These are phyloP conservation scores for Cremastinae sp. DNA, from an alignment of 2,888 invertebrate species.

Conservation along the genomic window DNA sequence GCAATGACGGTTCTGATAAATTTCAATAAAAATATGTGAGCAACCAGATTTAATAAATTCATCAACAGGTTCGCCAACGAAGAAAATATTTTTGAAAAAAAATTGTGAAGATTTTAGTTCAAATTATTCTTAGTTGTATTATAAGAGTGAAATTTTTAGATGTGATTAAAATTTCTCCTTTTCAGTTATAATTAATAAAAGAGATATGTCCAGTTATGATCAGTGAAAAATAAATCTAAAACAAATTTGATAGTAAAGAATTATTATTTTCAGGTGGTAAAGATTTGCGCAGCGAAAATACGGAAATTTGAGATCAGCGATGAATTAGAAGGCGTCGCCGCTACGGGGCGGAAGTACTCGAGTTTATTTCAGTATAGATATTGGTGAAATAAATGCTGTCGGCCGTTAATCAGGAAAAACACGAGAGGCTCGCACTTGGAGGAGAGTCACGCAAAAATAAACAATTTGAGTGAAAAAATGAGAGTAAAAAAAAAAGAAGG, in stretches of 20 bases:
- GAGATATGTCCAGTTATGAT: too few relatives aligned
- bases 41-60: too few relatives aligned
- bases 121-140: too few relatives aligned
- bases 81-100: too few relatives aligned
- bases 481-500: not conserved
- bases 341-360: conserved; percentile 54
- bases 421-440: conserved; percentile 47
- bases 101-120: too few relatives aligned
- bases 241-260: conserved; percentile 17
- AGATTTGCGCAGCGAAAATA: conserved; percentile 28
- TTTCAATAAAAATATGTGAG: too few relatives aligned
- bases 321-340: conserved; percentile 43
- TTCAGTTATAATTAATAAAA: too few relatives aligned
- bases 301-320: conserved; percentile 50
- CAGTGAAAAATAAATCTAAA: too few relatives aligned
- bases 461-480: conserved; percentile 27
- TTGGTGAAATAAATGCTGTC: conserved; percentile 31
- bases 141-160: too few relatives aligned
- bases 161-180: too few relatives aligned
- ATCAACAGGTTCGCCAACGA: too few relatives aligned
- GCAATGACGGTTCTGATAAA: too few relatives aligned
- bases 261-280: conserved; percentile 22
- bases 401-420: conserved; percentile 52
- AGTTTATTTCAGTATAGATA: conserved; percentile 31
- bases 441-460: conserved; percentile 44